Percentiles rank a stretch among this genome's conserved stretches.
Conservation (phyloP, 2,797 vertebrate genomes). For the Channa striata region DNA sequence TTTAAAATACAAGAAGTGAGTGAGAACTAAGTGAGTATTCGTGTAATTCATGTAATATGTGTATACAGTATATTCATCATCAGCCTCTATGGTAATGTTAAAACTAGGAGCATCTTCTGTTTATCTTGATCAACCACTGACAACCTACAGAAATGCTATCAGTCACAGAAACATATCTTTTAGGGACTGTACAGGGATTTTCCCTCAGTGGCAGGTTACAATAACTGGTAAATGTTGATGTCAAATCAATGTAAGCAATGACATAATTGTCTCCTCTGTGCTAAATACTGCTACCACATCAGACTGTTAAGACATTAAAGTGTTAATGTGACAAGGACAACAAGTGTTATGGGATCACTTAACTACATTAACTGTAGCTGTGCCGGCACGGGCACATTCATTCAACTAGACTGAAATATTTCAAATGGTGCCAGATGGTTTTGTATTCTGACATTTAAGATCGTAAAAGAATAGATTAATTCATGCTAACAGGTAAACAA, state of each 20-base stretch:
- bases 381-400: not conserved
- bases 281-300: not conserved
- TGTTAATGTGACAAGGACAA: too few relatives aligned
- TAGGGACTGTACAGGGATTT: conserved; percentile 60
- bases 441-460: not conserved
- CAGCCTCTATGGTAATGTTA: not conserved
- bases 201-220: conserved; percentile 35
- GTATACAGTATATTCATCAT: not conserved
- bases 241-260: conserved; percentile 7
- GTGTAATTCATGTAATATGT: too few relatives aligned
- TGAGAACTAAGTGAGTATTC: too few relatives aligned
- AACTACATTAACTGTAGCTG: not conserved
- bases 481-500: too few relatives aligned
- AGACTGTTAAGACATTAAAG: not conserved
- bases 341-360: not conserved
- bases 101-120: not conserved
- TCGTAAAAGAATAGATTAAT: too few relatives aligned
- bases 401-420: not conserved
- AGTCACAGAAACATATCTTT: conserved; percentile 11
- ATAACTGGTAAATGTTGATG: conserved; percentile 3
- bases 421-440: not conserved
- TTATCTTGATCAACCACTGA: not conserved
- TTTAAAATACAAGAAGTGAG: too few relatives aligned
- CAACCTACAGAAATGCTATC: conserved; percentile 4
- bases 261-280: not conserved